Percentiles rank a stretch among this genome's conserved stretches.
phyloP scores from a whole-genome alignment of 2,113 vertebrate genomes.

The Perccottus glenii region DNA sequence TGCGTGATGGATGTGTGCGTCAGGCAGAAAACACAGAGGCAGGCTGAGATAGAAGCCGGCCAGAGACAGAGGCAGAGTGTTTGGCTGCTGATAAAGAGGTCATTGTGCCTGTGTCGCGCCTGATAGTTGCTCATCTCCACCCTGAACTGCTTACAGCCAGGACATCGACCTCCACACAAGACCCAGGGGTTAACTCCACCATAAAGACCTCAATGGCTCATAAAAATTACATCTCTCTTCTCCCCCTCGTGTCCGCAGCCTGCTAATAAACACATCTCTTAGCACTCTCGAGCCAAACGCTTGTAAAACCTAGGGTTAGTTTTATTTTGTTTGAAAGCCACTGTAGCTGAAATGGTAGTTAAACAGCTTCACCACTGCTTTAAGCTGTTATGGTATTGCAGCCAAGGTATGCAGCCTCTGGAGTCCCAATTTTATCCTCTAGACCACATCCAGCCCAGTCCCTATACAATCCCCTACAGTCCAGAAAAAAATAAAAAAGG shows the following conservation, averaged over 20 bases:
- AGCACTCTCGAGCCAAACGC: constrained; percentile 13
- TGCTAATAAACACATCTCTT: constrained; percentile 61
- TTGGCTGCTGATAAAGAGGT: constrained; percentile 75
- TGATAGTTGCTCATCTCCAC: constrained; percentile 68
- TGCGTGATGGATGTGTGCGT: constrained; percentile 56
- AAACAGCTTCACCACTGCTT: constrained; percentile 24
- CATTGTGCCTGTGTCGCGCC: constrained; percentile 71
- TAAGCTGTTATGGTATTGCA: constrained; percentile 29
- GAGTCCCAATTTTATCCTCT: constrained; percentile 37
- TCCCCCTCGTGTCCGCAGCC: constrained; percentile 47
- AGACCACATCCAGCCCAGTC: constrained; percentile 24
- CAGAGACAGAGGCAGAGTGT: constrained; percentile 59
- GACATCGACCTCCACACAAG: constrained; percentile 40
- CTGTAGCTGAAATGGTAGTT: constrained; percentile 41
- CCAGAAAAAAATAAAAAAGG: constrained; percentile 12
- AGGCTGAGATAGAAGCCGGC: constrained; percentile 52
- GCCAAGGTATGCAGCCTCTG: constrained; percentile 33
- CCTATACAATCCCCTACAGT: constrained; percentile 1
- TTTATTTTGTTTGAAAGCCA: constrained; percentile 56
- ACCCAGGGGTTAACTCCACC: constrained; percentile 59
- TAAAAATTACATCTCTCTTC: constrained; percentile 57
- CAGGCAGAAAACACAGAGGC: constrained; percentile 39
- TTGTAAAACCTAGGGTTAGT: constrained; percentile 55
- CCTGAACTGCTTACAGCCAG: constrained; percentile 43
- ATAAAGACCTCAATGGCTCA: constrained; percentile 65